phyloP scores from a whole-genome alignment of 2,888 invertebrate genomes.

The Idaea dimidiata region DNA sequence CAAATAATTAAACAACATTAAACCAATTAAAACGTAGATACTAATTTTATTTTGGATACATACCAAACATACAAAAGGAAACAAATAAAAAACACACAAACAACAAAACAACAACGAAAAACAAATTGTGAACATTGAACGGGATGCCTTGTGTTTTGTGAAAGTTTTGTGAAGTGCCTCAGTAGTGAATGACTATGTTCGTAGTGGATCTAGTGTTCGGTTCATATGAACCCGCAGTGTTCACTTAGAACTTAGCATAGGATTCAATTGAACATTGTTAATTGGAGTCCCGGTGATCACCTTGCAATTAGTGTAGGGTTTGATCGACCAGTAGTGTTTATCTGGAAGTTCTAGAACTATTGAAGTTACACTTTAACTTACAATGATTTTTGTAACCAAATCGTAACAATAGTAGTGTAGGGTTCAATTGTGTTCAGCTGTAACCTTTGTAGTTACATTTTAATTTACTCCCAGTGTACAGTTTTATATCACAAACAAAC shows the following conservation, averaged over 20 bases:
- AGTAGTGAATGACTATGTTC: neutral
- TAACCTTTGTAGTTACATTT: too few relatives aligned
- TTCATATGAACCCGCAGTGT: neutral
- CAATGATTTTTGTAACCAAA: too few relatives aligned
- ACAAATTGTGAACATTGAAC: neutral
- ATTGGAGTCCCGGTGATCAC: neutral
- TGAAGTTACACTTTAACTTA: too few relatives aligned
- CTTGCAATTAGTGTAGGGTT: neutral
- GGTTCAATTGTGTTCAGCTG: too few relatives aligned
- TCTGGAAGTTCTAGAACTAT: neutral
- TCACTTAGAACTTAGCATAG: neutral
- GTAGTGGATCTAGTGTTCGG: neutral
- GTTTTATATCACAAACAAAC: too few relatives aligned
- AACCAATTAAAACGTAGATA: too few relatives aligned
- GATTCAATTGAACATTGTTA: neutral
- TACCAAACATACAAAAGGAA: neutral
- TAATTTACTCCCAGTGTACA: too few relatives aligned
- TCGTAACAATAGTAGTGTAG: too few relatives aligned
- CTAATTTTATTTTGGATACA: too few relatives aligned
- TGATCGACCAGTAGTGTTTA: neutral
- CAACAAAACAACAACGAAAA: neutral
- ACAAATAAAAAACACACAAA: neutral
- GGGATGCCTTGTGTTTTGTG: neutral
- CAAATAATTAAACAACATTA: neutral
- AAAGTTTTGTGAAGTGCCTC: neutral